phyloP scores from a whole-genome alignment of 2,113 vertebrate genomes.

The Microcebus jonahi region DNA sequence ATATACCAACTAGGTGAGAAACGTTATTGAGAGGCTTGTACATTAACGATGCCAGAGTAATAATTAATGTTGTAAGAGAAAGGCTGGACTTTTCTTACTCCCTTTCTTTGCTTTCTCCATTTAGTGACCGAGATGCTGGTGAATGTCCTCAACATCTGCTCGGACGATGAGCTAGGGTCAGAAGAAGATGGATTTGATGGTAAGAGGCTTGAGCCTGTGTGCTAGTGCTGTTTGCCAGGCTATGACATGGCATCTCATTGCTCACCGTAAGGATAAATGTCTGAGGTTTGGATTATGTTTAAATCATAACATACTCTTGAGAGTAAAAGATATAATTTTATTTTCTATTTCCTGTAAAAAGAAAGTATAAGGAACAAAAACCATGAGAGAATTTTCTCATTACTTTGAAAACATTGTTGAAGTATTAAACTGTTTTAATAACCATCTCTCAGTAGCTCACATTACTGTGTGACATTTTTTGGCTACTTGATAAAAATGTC shows the following conservation, averaged over 20 bases:
- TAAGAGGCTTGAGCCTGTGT: constrained; percentile 84
- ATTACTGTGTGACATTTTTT: not conserved
- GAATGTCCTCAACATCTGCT: constrained; percentile 98
- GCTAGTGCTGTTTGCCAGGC: not conserved
- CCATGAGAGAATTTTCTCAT: not conserved
- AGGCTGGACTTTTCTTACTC: not conserved
- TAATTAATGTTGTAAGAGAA: not conserved
- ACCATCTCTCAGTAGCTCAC: not conserved
- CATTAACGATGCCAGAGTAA: not conserved
- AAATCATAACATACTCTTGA: constrained; percentile 50
- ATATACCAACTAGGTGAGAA: not conserved
- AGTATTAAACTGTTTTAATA: not conserved
- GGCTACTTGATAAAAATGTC: not conserved
- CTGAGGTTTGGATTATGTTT: constrained; percentile 46
- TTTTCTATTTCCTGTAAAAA: constrained; percentile 8
- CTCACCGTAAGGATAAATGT: constrained; percentile 55
- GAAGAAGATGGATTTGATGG: constrained; percentile 98
- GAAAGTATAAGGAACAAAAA: not conserved
- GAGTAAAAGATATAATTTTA: not conserved
- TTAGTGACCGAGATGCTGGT: constrained; percentile 99
- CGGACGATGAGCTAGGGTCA: constrained; percentile 96
- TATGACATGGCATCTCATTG: constrained; percentile 39
- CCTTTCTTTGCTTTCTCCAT: constrained; percentile 47
- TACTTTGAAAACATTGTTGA: not conserved
- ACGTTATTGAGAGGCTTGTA: not conserved